These are phyloP conservation scores for Apocrypta bakeri DNA, from an alignment of 1,140 invertebrate genomes.

Conservation along the genomic window DNA sequence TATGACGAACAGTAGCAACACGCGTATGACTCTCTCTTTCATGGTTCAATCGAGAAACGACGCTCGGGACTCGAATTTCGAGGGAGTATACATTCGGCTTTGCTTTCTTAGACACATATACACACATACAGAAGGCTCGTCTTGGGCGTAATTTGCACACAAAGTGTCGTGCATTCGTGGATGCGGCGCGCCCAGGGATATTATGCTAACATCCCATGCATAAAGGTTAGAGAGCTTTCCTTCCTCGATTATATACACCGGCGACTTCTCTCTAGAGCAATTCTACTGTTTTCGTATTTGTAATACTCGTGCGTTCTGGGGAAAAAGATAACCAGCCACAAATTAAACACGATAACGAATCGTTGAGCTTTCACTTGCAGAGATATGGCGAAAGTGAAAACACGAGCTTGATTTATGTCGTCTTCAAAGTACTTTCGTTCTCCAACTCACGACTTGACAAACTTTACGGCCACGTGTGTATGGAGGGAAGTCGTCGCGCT, in stretches of 20 bases:
- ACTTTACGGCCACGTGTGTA: neutral
- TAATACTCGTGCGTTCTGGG: no score
- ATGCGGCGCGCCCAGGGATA: constrained; percentile 59
- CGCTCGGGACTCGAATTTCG: constrained; percentile 38
- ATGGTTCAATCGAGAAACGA: neutral
- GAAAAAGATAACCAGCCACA: no score
- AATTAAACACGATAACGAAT: neutral
- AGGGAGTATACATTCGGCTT: constrained; percentile 9
- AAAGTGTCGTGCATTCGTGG: constrained; percentile 64
- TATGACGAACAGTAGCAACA: neutral
- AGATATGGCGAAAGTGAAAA: constrained; percentile 28
- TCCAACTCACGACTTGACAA: neutral
- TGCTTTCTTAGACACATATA: neutral
- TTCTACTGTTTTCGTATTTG: no score
- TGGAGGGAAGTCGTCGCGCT: neutral
- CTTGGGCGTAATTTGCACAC: constrained; percentile 71
- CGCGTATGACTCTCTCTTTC: neutral
- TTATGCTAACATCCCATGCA: constrained; percentile 66
- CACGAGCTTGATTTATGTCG: neutral
- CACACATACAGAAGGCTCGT: constrained; percentile 51
- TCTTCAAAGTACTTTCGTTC: neutral
- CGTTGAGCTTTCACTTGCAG: neutral
- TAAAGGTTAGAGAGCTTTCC: constrained; percentile 48
- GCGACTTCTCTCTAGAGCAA: neutral
- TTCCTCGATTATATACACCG: neutral